These are phyloP conservation scores for Elysia crispata DNA, from an alignment of 2,888 invertebrate genomes.

Conservation along the genomic window DNA sequence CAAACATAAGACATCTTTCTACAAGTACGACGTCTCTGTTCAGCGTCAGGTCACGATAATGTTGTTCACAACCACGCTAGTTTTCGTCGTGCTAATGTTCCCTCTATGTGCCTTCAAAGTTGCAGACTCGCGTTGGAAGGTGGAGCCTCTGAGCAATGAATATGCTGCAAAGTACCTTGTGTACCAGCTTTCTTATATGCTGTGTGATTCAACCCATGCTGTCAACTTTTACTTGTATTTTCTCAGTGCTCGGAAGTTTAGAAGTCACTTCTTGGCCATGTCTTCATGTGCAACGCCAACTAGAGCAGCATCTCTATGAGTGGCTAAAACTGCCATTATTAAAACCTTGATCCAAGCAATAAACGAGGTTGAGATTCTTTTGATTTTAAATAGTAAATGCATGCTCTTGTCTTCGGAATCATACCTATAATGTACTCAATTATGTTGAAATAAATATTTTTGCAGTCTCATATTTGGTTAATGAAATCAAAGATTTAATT, in stretches of 20 bases:
- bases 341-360: too few relatives aligned
- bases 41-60: slow-evolving; percentile 54
- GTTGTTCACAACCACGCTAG: slow-evolving; percentile 52
- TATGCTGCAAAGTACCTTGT: slow-evolving; percentile 51
- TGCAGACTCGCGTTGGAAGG: slow-evolving; percentile 42
- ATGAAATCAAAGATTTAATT: too few relatives aligned
- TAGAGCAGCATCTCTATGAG: slow-evolving; percentile 10
- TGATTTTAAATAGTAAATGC: too few relatives aligned
- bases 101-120: slow-evolving; percentile 52
- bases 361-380: too few relatives aligned
- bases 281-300: slow-evolving; percentile 16
- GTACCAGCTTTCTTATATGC: slow-evolving; percentile 50
- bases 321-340: too few relatives aligned
- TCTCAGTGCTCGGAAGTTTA: slow-evolving; percentile 52
- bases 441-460: too few relatives aligned
- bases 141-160: slow-evolving; percentile 27
- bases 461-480: too few relatives aligned
- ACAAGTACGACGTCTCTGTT: slow-evolving; percentile 16
- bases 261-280: slow-evolving; percentile 50
- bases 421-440: too few relatives aligned
- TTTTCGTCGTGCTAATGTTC: slow-evolving; percentile 53
- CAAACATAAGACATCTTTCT: slow-evolving; percentile 10
- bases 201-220: slow-evolving; percentile 56
- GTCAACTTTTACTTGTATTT: slow-evolving; percentile 55
- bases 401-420: too few relatives aligned